Evolutionary conservation across 2,797 vertebrate species (phyloP), one percentile per base, ranked within the genome.

Genomic region (Oreochromis mossambicus): DNA sequence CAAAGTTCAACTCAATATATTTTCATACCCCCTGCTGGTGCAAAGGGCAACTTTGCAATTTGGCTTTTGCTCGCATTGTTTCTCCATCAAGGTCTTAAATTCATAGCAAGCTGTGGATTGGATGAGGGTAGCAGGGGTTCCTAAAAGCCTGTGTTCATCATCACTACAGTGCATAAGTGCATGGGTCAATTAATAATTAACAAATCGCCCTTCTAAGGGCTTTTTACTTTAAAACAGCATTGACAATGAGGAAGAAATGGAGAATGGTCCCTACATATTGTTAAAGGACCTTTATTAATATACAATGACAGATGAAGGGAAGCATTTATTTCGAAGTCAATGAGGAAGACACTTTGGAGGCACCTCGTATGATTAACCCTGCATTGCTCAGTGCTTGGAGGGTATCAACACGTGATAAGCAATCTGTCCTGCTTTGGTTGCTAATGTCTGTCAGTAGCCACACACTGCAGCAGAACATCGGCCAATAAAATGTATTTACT

Each of bases 151-250:
- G 48, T 83, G 56, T 81, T 84, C 78, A 82, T 93, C 80, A 88
- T 86, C 58, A 58, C 52, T 83, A 68, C 82, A 84, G 82, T 79
- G 81, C 81, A 88, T 82, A 85, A 88, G 86, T 92, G 89, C 91
- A 93, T 58, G 41, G 85, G 82, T 84, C 85, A 90, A 89, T 94
- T 92, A 94, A 92, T 93, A 92, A 94, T 94, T 94, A 90, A 93
- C 73, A 91, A 92, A 94, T 89, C 90, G 83, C 68, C 83, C 81
- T 85, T 91, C 81, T 52, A 54, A 90, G 68, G 79, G 58, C 54
- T 90, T 90, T 91, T 92, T 82, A 63, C 21, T 87, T 89, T 86
- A 85, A 89, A 88, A 83, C 54, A 6, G 80, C 84, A 83, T 80
- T 76, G 85, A 38, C 80, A 87, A 88, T 91, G 85, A 91, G 73